These are phyloP conservation scores for Thalassaphorura encarpata DNA, from an alignment of 1,140 invertebrate genomes.

Conservation along the genomic window DNA sequence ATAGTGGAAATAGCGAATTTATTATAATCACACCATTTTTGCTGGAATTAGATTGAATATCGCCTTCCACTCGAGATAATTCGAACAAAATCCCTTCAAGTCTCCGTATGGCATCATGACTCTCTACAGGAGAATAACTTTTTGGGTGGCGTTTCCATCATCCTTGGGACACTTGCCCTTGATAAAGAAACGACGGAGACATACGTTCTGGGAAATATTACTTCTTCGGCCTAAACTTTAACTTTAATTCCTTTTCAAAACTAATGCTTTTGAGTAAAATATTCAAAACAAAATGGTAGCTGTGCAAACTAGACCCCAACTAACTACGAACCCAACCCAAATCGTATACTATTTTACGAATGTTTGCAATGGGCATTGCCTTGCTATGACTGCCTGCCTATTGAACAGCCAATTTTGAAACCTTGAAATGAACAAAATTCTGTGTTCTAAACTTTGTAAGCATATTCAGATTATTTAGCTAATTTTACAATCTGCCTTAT, in stretches of 20 bases:
- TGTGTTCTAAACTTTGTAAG: too few species aligned
- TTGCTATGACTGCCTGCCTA: too few species aligned
- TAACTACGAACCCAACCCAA: too few species aligned
- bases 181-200: constrained; percentile 65
- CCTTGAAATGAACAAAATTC: too few species aligned
- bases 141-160: constrained; percentile 74
- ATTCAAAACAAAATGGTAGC: background rate
- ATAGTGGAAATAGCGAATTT: constrained; percentile 15
- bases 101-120: constrained; percentile 91
- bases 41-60: constrained; percentile 80
- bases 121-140: constrained; percentile 92
- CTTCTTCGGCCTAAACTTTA: constrained; percentile 6
- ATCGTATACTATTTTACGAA: too few species aligned
- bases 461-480: too few species aligned
- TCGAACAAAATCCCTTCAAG: constrained; percentile 62
- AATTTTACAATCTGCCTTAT: too few species aligned
- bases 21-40: too few species aligned
- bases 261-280: background rate
- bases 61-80: constrained; percentile 72
- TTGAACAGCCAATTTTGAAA: too few species aligned
- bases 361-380: too few species aligned
- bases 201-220: constrained; percentile 57
- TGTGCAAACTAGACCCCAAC: too few species aligned
- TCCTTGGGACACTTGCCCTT: constrained; percentile 54
- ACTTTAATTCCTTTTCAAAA: background rate